phyloP scores from a whole-genome alignment of 1,140 invertebrate genomes.

The Drosophila willistoni region DNA sequence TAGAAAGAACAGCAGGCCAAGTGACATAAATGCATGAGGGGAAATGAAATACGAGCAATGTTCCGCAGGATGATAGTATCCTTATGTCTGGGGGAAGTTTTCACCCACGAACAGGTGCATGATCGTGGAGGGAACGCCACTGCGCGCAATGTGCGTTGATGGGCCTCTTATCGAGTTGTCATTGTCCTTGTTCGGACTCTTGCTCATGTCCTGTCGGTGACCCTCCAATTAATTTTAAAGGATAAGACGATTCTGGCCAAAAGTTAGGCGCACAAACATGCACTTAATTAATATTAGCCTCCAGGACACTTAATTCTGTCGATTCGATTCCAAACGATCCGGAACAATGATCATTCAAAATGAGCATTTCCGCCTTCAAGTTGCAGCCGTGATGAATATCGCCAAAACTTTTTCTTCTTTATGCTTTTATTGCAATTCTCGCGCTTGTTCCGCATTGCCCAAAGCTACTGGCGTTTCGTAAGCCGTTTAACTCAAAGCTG shows the following conservation, averaged over 20 bases:
- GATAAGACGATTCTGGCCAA: constrained; percentile 26
- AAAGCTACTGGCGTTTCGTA: constrained; percentile 70
- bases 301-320: constrained; percentile 36
- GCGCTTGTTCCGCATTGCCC: constrained; percentile 52
- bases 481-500: constrained; percentile 53
- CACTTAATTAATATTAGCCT: constrained; percentile 75
- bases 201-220: constrained; percentile 17
- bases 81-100: constrained; percentile 30
- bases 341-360: not conserved
- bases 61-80: constrained; percentile 5
- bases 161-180: constrained; percentile 78
- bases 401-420: not conserved
- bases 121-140: constrained; percentile 44
- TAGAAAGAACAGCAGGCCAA: constrained; percentile 44
- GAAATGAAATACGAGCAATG: constrained; percentile 62
- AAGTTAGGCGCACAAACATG: constrained; percentile 56
- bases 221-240: constrained; percentile 65
- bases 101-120: constrained; percentile 76
- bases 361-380: constrained; percentile 54
- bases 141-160: constrained; percentile 71
- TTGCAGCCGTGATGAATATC: constrained; percentile 63
- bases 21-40: constrained; percentile 35
- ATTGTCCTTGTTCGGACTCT: constrained; percentile 58
- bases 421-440: constrained; percentile 32
- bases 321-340: constrained; percentile 14